Evolutionary conservation across 2,888 invertebrate species (phyloP), one percentile per base, ranked within the genome.

Genomic region (Latheticus oryzae): DNA sequence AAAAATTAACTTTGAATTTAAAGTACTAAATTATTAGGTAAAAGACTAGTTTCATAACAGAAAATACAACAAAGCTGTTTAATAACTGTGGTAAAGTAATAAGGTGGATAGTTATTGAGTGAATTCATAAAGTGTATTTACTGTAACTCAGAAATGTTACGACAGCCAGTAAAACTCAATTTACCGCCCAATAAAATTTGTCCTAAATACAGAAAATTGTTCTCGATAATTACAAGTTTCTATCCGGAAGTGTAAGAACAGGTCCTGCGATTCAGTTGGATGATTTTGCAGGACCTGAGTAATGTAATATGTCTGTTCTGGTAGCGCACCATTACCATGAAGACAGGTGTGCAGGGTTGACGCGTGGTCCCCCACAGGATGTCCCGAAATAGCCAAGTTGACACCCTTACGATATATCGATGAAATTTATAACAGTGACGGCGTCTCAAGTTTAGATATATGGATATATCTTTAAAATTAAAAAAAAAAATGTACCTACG

Each of bases 311-410:
- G 38, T 17, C 38, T 59, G 54, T 55, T 37, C 52, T 60, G 51
- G 54, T 60, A 60, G 55, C 55, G 60, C 60, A 60, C 60, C 56
- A 60, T 60, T 55, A 56, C 43, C 33, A 45, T 33, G 4, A 7
- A 8, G 35, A 60, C 60, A 60, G 60, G 60, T 60, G 60, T 33
- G 40, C 15, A 28, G 40, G 42, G 30, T 40, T 26, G 9, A 32
- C 42, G 32, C 48, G 26, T 26, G 35, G 23, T 40, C 35, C 19
- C 13, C 28, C 24, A 35, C 38, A 38, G 45, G 54, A 47, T 47
- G 47, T 47, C 12, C 47, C 33, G 23, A 35, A 47, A 47, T 45
- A 45, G 21, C 28, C n/a, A 28, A 9, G 2, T 28, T n/a, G n/a
- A 12, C 28, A 28, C 28, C 28, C 28, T n/a, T 11, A 28, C 28